Evolutionary conservation across 2,888 invertebrate species (phyloP).

Genomic region (Helicoverpa assulta): DNA sequence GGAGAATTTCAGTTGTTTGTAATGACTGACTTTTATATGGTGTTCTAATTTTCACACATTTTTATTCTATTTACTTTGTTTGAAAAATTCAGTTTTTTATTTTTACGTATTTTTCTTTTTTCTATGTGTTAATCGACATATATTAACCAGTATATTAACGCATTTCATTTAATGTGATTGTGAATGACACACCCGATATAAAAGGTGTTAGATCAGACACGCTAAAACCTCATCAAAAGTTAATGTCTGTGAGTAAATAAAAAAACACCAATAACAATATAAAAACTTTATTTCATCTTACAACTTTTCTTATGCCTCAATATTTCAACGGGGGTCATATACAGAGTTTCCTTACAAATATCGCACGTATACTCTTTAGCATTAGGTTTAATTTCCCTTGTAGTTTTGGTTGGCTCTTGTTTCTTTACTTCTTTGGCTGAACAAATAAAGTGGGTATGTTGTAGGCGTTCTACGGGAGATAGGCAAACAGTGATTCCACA

Average conservation of each 20-base stretch:
- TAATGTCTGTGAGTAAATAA: slow-evolving; percentile 1
- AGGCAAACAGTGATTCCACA: slow-evolving; percentile 92
- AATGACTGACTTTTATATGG: too few relatives aligned
- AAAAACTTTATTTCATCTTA: slow-evolving; percentile 75
- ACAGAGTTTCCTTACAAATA: slow-evolving; percentile 92
- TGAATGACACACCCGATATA: too few relatives aligned
- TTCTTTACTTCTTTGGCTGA: slow-evolving; percentile 76
- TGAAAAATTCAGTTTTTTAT: too few relatives aligned
- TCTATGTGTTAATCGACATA: too few relatives aligned
- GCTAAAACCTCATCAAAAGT: too few relatives aligned
- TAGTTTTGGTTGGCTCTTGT: slow-evolving; percentile 69
- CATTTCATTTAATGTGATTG: too few relatives aligned
- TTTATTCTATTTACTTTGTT: too few relatives aligned
- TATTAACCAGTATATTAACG: too few relatives aligned
- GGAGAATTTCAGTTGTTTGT: too few relatives aligned
- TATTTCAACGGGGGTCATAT: slow-evolving; percentile 95
- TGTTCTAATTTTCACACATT: too few relatives aligned
- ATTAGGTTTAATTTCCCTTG: slow-evolving; percentile 87
- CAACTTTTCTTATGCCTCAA: slow-evolving; percentile 95
- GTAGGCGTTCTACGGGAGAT: slow-evolving; percentile 93
- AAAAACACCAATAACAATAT: slow-evolving; percentile 1
- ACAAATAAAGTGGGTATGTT: slow-evolving; percentile 91
- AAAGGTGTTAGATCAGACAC: too few relatives aligned
- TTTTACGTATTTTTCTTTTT: too few relatives aligned
- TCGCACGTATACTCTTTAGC: slow-evolving; percentile 93